Evolutionary conservation across 2,888 invertebrate genomes (phyloP).

Genomic region (Volucella inanis): DNA sequence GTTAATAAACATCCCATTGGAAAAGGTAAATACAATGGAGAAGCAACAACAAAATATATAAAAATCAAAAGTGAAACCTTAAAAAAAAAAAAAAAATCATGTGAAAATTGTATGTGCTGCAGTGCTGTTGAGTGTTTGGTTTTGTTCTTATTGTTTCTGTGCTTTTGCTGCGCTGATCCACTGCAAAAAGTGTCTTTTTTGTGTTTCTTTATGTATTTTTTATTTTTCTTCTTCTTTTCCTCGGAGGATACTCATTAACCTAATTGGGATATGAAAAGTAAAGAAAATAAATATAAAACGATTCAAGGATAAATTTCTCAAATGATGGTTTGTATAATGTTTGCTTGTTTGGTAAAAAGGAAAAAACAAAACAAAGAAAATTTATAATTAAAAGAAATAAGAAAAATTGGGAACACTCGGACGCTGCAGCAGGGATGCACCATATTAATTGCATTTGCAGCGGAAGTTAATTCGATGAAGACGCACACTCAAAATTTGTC

Average conservation of each 20-base stretch:
- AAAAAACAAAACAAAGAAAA: constrained; percentile 1
- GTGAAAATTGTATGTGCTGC: constrained; percentile 33
- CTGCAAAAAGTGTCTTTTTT: constrained; percentile 41
- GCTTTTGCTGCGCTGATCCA: constrained; percentile 37
- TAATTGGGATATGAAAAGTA: constrained; percentile 55
- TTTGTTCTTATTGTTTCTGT: constrained; percentile 8
- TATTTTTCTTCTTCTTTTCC: too few species aligned
- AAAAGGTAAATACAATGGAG: constrained; percentile 59
- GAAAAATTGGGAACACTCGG: not conserved
- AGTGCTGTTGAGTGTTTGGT: constrained; percentile 26
- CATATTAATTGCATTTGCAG: constrained; percentile 41
- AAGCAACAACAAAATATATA: constrained; percentile 11
- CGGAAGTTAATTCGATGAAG: not conserved
- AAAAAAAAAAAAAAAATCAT: constrained; percentile 46
- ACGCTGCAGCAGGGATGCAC: constrained; percentile 10
- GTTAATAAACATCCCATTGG: constrained; percentile 65
- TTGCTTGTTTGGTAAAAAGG: constrained; percentile 32
- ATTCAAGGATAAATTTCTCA: constrained; percentile 59
- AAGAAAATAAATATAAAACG: constrained; percentile 15
- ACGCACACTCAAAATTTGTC: not conserved
- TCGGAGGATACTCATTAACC: constrained; percentile 63
- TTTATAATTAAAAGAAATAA: constrained; percentile 4
- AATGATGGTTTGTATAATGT: constrained; percentile 67
- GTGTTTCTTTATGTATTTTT: too few species aligned
- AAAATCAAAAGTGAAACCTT: constrained; percentile 52